A percentile compares a stretch with the other conserved stretches of the same genome.
Evolutionary conservation across 92 coral and sea anemone genomes (phyloP).

Genomic region (Muricea muricata): DNA sequence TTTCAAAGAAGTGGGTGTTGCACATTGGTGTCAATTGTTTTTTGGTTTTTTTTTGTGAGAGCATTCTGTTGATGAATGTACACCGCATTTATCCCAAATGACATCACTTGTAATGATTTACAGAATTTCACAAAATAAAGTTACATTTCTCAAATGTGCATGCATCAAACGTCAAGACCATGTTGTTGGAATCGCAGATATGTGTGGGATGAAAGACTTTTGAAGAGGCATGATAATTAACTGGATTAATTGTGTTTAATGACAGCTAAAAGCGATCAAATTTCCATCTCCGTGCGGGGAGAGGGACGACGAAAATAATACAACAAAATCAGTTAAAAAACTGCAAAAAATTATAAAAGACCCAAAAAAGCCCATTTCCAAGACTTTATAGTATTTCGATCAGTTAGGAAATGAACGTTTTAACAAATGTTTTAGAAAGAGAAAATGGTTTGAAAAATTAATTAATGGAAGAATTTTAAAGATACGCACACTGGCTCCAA

Average conservation of each 20-base stretch:
- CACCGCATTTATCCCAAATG: too few relatives aligned
- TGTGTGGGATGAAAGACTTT: neutral
- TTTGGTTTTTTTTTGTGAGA: too few relatives aligned
- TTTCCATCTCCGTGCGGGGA: constrained; percentile 33
- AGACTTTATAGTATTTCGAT: neutral
- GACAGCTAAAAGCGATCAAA: constrained; percentile 28
- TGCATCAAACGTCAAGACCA: too few relatives aligned
- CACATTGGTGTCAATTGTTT: too few relatives aligned
- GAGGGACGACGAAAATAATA: neutral
- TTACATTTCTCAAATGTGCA: neutral
- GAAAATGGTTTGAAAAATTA: neutral
- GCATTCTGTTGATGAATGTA: too few relatives aligned
- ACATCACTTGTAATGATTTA: too few relatives aligned
- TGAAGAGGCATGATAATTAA: neutral
- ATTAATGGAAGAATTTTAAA: neutral
- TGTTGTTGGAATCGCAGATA: neutral
- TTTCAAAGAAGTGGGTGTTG: too few relatives aligned
- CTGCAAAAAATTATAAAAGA: too few relatives aligned
- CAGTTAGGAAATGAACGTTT: neutral
- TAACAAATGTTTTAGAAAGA: neutral
- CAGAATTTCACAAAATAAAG: neutral
- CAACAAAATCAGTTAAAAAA: neutral
- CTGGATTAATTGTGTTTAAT: constrained; percentile 14
- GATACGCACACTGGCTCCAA: neutral
- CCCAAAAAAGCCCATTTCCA: neutral